Percentiles rank a stretch among this genome's conserved stretches.
Conservation (phyloP, 2,888 invertebrate species). For the Monopis laevigella region DNA sequence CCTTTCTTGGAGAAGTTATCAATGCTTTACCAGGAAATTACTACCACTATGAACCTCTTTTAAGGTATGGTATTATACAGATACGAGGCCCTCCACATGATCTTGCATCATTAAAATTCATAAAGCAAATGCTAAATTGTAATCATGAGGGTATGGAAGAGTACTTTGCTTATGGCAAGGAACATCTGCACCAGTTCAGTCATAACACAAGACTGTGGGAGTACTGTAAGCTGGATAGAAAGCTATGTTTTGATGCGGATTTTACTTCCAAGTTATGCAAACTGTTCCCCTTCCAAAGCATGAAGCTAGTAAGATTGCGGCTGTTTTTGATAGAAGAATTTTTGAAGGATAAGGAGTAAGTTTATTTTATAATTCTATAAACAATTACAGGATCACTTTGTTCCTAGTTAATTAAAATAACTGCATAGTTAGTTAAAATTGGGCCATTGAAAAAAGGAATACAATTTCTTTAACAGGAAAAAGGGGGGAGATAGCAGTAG, state of each 20-base stretch:
- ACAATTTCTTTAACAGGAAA: too few species aligned
- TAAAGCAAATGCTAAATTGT: conserved; percentile 80
- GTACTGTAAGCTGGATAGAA: conserved; percentile 72
- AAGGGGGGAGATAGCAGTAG: too few species aligned
- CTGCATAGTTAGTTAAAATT: too few species aligned
- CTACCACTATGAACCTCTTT: conserved; percentile 90
- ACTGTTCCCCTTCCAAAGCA: conserved; percentile 87
- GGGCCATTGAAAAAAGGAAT: too few species aligned
- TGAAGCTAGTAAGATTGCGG: conserved; percentile 86
- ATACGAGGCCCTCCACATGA: conserved; percentile 78
- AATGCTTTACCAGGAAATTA: conserved; percentile 87
- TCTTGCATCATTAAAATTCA: conserved; percentile 71
- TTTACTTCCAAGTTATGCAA: conserved; percentile 83
- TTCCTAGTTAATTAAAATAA: too few species aligned
- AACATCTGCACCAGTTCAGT: conserved; percentile 81
- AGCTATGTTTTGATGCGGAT: conserved; percentile 56
- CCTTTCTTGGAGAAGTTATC: conserved; percentile 86
- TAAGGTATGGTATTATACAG: conserved; percentile 84
- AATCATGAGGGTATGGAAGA: conserved; percentile 78
- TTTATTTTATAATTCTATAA: too few species aligned
- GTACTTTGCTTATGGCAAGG: conserved; percentile 81
- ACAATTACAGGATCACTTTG: too few species aligned
- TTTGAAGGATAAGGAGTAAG: conserved; percentile 76
- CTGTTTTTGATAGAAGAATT: conserved; percentile 76
- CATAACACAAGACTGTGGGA: conserved; percentile 88